phyloP scores from a whole-genome alignment of 1,140 invertebrate genomes.

The Spodoptera litura region DNA sequence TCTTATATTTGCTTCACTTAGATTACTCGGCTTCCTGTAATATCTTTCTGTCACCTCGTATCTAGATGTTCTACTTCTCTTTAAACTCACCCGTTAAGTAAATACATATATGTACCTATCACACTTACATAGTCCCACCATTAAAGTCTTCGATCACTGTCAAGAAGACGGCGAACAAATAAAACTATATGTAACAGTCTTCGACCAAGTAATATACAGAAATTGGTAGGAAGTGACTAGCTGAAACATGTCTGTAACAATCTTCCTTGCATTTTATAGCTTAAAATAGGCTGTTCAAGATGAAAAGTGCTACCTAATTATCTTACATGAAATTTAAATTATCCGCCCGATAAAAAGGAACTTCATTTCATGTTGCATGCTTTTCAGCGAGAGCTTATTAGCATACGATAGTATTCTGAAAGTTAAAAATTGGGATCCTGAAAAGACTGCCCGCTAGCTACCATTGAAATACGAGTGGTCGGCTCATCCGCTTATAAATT shows the following conservation, averaged over 20 bases:
- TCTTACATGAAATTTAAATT: constrained; percentile 18
- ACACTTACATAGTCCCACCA: constrained; percentile 24
- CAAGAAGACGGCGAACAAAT: constrained; percentile 32
- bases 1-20: constrained; percentile 5
- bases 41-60: constrained; percentile 14
- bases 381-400: constrained; percentile 62
- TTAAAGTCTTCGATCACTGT: constrained; percentile 42
- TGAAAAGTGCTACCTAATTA: constrained; percentile 17
- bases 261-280: constrained; percentile 1
- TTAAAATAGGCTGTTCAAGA: neutral
- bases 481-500: constrained; percentile 66
- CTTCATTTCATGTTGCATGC: constrained; percentile 51
- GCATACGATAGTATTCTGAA: constrained; percentile 64
- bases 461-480: constrained; percentile 59
- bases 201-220: constrained; percentile 27
- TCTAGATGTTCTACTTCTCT: constrained; percentile 22
- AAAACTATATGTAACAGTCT: constrained; percentile 41
- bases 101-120: constrained; percentile 1
- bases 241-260: constrained; percentile 23
- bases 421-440: constrained; percentile 63
- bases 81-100: constrained; percentile 10
- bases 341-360: constrained; percentile 35
- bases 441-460: constrained; percentile 54
- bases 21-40: constrained; percentile 27
- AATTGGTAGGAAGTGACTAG: constrained; percentile 28